Percentiles rank a stretch among this genome's conserved stretches.
These are phyloP conservation scores for Gorsachius goisagi DNA, from an alignment of 2,113 vertebrate genomes.

Conservation along the genomic window DNA sequence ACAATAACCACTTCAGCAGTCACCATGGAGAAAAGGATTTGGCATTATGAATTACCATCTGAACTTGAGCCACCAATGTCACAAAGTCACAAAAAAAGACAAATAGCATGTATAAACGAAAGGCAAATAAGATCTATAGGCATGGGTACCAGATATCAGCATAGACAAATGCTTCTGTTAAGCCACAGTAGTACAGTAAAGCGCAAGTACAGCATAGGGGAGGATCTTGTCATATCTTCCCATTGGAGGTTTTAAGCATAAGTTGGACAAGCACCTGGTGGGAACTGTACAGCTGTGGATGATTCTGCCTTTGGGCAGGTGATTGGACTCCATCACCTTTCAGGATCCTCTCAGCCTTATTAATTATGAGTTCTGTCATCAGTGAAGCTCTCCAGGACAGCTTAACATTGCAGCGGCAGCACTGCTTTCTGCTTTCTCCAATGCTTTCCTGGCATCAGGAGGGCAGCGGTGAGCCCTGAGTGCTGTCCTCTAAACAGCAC, in stretches of 20 bases:
- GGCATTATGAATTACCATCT: not conserved
- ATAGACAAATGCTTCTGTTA: not conserved
- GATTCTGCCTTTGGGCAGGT: not conserved
- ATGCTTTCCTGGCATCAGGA: not conserved
- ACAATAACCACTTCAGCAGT: not conserved
- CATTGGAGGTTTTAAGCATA: not conserved
- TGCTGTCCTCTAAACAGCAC: not conserved
- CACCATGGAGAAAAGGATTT: not conserved
- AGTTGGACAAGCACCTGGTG: not conserved
- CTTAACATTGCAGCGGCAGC: not conserved
- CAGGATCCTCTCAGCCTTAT: not conserved
- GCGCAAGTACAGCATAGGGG: not conserved
- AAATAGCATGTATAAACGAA: not conserved
- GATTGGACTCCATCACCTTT: not conserved
- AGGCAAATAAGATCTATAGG: not conserved
- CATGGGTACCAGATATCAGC: not conserved
- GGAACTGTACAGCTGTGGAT: not conserved
- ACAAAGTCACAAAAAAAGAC: rapidly evolving
- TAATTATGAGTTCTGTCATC: rapidly evolving
- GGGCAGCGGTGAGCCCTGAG: rapidly evolving
- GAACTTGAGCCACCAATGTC: not conserved
- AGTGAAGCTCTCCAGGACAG: not conserved
- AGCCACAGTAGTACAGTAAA: not conserved
- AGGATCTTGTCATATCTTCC: not conserved
- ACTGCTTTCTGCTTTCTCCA: not conserved